phyloP scores from a whole-genome alignment of 2,113 vertebrate species.

The Chloebia gouldiae region DNA sequence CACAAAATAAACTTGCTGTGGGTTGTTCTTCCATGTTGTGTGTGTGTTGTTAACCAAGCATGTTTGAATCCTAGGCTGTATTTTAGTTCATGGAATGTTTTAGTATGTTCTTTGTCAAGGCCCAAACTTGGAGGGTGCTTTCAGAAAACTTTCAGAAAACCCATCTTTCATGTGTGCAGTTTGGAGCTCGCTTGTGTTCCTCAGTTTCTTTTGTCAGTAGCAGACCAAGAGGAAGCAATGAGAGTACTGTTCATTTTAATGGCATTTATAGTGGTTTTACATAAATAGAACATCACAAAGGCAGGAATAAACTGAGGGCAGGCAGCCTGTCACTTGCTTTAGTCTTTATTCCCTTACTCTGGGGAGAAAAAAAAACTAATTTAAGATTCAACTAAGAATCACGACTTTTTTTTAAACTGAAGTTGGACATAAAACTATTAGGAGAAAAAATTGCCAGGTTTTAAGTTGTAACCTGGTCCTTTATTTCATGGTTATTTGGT shows the following conservation, averaged over 20 bases:
- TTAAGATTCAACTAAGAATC: neutral
- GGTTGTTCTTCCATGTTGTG: neutral
- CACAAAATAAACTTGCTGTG: neutral
- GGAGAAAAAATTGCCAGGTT: neutral
- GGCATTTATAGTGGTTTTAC: neutral
- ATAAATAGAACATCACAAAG: neutral
- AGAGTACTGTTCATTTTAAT: neutral
- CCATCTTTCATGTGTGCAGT: neutral
- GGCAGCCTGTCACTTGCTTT: neutral
- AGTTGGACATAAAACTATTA: neutral
- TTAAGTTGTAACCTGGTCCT: neutral
- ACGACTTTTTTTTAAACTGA: neutral
- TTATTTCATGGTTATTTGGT: neutral
- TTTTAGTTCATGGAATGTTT: neutral
- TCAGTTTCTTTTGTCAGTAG: neutral
- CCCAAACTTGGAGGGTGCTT: neutral
- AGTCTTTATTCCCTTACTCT: neutral
- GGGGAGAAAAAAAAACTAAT: neutral
- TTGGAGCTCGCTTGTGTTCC: neutral
- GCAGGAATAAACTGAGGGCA: neutral
- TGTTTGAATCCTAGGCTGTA: neutral
- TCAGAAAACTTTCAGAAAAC: neutral
- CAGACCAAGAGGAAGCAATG: neutral
- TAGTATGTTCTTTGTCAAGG: neutral
- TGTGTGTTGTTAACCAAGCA: neutral